A percentile compares a stretch with the other conserved stretches of the same genome.
phyloP scores from a whole-genome alignment of 2,113 vertebrate species.

The Muntiacus muntjak region DNA sequence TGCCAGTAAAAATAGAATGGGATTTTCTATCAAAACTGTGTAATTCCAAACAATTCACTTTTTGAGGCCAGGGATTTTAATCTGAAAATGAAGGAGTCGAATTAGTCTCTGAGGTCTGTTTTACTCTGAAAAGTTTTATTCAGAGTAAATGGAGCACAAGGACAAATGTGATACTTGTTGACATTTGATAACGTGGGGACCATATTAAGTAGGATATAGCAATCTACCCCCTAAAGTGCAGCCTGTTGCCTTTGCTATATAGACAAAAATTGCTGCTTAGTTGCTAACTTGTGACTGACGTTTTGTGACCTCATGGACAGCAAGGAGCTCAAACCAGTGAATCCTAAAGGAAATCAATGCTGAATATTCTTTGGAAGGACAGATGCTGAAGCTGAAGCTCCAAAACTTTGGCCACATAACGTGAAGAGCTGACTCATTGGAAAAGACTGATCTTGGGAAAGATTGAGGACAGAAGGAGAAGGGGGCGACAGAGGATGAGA shows the following conservation, averaged over 20 bases:
- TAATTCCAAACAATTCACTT: neutral
- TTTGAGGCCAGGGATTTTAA: neutral
- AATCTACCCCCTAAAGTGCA: neutral
- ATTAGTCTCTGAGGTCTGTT: conserved; percentile 6
- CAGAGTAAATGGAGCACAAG: neutral
- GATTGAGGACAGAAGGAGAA: neutral
- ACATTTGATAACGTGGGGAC: neutral
- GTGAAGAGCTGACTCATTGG: neutral
- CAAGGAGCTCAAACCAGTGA: neutral
- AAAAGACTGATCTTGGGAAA: neutral
- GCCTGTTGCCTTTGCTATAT: neutral
- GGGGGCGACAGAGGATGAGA: neutral
- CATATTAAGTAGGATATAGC: neutral
- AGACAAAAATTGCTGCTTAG: neutral
- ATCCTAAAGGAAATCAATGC: neutral
- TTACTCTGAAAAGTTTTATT: neutral
- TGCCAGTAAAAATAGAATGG: neutral
- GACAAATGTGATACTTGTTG: neutral
- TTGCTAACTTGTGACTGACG: neutral
- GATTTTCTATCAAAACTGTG: neutral
- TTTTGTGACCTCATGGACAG: neutral
- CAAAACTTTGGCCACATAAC: neutral
- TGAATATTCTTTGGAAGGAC: neutral
- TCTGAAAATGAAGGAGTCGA: neutral
- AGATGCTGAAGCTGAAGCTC: neutral